phyloP scores from a whole-genome alignment of 2,797 vertebrate species.

The Typhlichthys subterraneus region DNA sequence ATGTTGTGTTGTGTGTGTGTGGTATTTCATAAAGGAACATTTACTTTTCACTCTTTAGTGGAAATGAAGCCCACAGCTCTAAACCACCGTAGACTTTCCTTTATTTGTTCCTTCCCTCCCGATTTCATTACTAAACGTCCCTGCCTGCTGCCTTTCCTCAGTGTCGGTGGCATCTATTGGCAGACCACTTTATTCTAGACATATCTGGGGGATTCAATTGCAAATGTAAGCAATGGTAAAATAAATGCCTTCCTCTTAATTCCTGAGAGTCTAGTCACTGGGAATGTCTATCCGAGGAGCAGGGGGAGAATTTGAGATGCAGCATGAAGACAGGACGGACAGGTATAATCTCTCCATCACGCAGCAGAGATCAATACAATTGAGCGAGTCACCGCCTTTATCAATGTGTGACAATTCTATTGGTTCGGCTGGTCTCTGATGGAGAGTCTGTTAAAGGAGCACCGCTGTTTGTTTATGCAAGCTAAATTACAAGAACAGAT shows the following conservation, averaged over 20 bases:
- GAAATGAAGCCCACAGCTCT: slow-evolving; percentile 35
- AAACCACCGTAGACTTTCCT: slow-evolving; percentile 46
- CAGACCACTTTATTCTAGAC: slow-evolving; percentile 71
- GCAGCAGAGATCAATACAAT: slow-evolving; percentile 49
- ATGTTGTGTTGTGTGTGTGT: slow-evolving; percentile 50
- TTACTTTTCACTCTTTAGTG: slow-evolving; percentile 32
- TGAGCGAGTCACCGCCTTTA: neutral
- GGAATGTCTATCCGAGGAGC: slow-evolving; percentile 65
- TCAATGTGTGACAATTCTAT: neutral
- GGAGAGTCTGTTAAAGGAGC: slow-evolving; percentile 12
- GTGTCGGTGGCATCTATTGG: slow-evolving; percentile 64
- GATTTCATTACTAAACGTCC: slow-evolving; percentile 30
- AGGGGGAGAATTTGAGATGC: slow-evolving; percentile 28
- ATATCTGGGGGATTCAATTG: slow-evolving; percentile 77
- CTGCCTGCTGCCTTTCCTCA: slow-evolving; percentile 39
- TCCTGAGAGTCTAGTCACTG: slow-evolving; percentile 74
- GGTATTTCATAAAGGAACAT: slow-evolving; percentile 42
- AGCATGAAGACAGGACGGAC: slow-evolving; percentile 44
- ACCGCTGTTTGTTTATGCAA: neutral
- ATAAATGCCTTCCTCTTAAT: slow-evolving; percentile 79
- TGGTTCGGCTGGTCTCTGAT: slow-evolving; percentile 18
- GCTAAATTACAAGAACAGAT: neutral
- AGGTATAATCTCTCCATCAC: slow-evolving; percentile 72
- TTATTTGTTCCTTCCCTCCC: slow-evolving; percentile 21
- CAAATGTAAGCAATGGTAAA: slow-evolving; percentile 80